Base-by-base conservation (phyloP, 2,888 invertebrate genomes). In the Lucinisca nassula region DNA sequence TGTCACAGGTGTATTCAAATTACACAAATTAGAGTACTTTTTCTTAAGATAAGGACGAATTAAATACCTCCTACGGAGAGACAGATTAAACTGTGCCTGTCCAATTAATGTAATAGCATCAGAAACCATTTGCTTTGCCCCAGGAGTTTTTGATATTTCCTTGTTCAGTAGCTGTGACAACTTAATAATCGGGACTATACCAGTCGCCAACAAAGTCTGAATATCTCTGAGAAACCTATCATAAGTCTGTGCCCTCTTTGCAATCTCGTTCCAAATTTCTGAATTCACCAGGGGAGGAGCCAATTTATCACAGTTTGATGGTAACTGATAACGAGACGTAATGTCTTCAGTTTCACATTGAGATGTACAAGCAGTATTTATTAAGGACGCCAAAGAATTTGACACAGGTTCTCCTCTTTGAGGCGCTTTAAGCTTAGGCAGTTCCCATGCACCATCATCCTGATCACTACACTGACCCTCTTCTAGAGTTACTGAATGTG, bases 51-150 rank as follows among this genome's bases (percentile, higher is more conserved):
- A 21, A 21, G 72, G 72, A 6, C 72, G 35, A 24, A 72, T 37
- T 37, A 72, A 37, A 40, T 72, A 72, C 37, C 72, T 72, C 10
- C 72, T 17, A 6, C 72, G 35, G 12, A 72, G 10, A 4, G 38
- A 38, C 6, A 72, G 37, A 40, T 72, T 72, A 37, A 37, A 72
- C 38, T 72, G 72, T 37, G 30, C 72, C 72, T 72, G 72, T n/a
- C 72, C 72, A 35, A 72, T 6, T 3, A 72, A 12, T 3, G 72
- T 72, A 24, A 72, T 32, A n/a, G 72, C 6, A 37, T 72, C 72
- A 40, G 72, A 37, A n/a, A 72, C 2, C 1, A 72, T 6, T 6
- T 3, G 4, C 24, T 24, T 72, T 12, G 38, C 72, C 21, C 37
- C 12, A 12, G 72, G 21, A 40, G 3, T 72, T 37, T 6, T 10